Base-by-base conservation (phyloP, 2,797 vertebrate genomes). In the Enteromius unitaeniatus region DNA sequence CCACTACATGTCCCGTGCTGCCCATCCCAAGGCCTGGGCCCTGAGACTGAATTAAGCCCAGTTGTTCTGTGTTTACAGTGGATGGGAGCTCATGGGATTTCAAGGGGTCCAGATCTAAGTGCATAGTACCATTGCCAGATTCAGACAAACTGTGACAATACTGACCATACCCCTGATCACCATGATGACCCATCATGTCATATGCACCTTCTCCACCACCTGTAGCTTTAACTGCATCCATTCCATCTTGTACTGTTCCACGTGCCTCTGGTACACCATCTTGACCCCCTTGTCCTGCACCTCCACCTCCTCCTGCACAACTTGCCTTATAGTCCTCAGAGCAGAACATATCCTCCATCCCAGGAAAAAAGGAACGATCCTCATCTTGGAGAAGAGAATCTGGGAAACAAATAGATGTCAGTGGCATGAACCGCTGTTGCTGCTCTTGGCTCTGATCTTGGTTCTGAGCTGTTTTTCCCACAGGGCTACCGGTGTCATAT, bases 271-370 rank as follows among this genome's bases (percentile, higher is more conserved):
- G 84, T 6, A 94, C 90, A 89, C 82, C 62, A 76, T 95, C 87
- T 88, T 94, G 86, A 84, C 89, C 42, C 79, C 84, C 81, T 68
- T 92, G 92, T 23, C 93, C 94, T 70, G 91, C 78, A 11, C 91
- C 92, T 62, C 92, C 90, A n/a, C 92, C 91, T 10, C 91, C 92
- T 7, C 92, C 95, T 11, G 40, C 89, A 87, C 95, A 95, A 85
- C 91, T 87, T 0, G 93, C 82, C 77, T 97, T 98, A 55, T 96
- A 98, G 28, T 97, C 96, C 0, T 97, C 94, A 0, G 95, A 93
- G 4, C 96, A 97, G 31, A 98, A 99, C 95, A 98, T 97, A 89
- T 99, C 97, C 75, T 98, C 97, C 96, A 99, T 97, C 10, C 96
- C 96, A 11, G 97, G 97, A 81, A 98, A 98, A 89, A 97, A 97